Evolutionary conservation across 2,888 invertebrate genomes (phyloP).

Genomic region (Laspeyria flexula): DNA sequence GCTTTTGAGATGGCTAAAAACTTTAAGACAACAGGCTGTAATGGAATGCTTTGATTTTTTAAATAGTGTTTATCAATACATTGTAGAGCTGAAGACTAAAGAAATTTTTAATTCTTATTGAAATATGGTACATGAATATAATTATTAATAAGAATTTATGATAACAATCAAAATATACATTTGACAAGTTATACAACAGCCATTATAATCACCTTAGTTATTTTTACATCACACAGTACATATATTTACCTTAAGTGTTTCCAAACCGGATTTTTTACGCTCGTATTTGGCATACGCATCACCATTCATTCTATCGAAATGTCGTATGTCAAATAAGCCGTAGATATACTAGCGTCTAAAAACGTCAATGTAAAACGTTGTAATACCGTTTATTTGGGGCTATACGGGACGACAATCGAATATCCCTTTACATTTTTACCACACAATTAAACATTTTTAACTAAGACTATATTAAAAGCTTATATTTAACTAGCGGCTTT

Average conservation of each 20-base stretch:
- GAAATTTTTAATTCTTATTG: slow-evolving; percentile 8
- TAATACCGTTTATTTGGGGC: too few relatives aligned
- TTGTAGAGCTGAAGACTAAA: slow-evolving; percentile 16
- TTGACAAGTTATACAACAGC: slow-evolving; percentile 47
- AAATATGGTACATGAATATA: slow-evolving; percentile 3
- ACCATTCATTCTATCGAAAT: too few relatives aligned
- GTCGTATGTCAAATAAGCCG: too few relatives aligned
- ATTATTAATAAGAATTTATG: slow-evolving; percentile 8
- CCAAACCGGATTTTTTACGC: too few relatives aligned
- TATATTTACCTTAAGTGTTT: not conserved
- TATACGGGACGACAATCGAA: too few relatives aligned
- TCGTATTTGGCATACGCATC: too few relatives aligned
- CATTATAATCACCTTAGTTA: slow-evolving; percentile 53
- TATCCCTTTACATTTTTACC: too few relatives aligned
- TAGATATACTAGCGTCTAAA: too few relatives aligned
- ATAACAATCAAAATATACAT: slow-evolving; percentile 40
- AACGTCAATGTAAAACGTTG: too few relatives aligned
- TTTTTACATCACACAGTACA: slow-evolving; percentile 46
- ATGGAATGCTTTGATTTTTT: slow-evolving; percentile 37
- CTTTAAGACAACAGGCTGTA: slow-evolving; percentile 4
- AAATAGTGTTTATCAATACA: slow-evolving; percentile 4
- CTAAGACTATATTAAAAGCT: too few relatives aligned
- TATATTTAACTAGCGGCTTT: too few relatives aligned
- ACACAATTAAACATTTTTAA: too few relatives aligned
- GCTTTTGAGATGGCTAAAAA: slow-evolving; percentile 18